Base-by-base conservation (phyloP, 2,888 invertebrate genomes). In the Ferdinandea cuprea region DNA sequence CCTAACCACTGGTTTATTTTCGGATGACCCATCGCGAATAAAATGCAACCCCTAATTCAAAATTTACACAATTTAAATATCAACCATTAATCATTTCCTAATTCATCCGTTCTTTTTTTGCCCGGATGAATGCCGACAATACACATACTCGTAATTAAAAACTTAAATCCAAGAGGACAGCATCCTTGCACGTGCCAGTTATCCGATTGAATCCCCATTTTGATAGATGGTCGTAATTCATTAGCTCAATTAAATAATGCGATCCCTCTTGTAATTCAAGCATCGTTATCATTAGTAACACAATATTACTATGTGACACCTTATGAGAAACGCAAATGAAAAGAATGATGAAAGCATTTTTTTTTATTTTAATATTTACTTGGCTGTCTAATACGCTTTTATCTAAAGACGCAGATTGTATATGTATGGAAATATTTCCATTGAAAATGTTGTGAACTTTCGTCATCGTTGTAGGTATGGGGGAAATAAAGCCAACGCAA, bases 391-490 rank as follows among this genome's bases (percentile, higher is more conserved):
- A 17, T 40, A 48, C 8, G 48, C 59, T 37, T 13, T 35, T 8
- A 35, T 25, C 9, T 28, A 68, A 25, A 28, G 17, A 68, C n/a
- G n/a, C n/a, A 42, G 13, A 2, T 42, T 19, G 32, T 17, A 1
- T 1, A 15, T n/a, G n/a, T n/a, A 42, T 17, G 8, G 13, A 17
- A 6, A 13, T 9, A 48, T 50, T 48, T 46, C 48, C 40, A 30
- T 15, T 72, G 13, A 44, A 72, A 61, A 72, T n/a, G 28, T 61
- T 52, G n/a, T n/a, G n/a, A n/a, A 42, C n/a, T 58, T 30, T 9
- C 17, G 7, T 19, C 48, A 3, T 9, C n/a, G 1, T 11, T n/a
- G n/a, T 6, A 32, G n/a, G 3, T 2, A 30, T 0, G 17, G 0
- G 8, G 35, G 21, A 48, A n/a, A 1, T 7, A 17, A n/a, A 3